phyloP scores from a whole-genome alignment of 2,888 invertebrate species.

The Chrysomela aeneicollis region DNA sequence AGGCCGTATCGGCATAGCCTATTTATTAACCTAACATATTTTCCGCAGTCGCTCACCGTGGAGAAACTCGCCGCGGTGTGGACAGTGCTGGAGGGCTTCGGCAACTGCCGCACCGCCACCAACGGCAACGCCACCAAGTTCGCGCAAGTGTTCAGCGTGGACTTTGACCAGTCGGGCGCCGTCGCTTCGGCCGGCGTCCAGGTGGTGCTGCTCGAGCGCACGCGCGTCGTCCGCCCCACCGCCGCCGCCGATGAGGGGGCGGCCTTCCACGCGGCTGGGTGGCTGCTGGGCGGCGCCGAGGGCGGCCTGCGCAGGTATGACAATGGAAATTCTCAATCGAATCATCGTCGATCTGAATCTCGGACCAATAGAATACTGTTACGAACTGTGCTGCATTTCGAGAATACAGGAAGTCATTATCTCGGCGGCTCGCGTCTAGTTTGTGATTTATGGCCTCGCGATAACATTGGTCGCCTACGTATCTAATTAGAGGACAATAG shows the following conservation, averaged over 20 bases:
- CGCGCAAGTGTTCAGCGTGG: slow-evolving; percentile 90
- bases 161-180: slow-evolving; percentile 93
- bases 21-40: too few relatives aligned
- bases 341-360: too few relatives aligned
- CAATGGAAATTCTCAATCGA: too few relatives aligned
- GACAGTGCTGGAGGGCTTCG: slow-evolving; percentile 88
- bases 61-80: slow-evolving; percentile 87
- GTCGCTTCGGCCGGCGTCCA: slow-evolving; percentile 91
- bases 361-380: too few relatives aligned
- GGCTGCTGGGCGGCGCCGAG: slow-evolving; percentile 82
- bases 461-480: too few relatives aligned
- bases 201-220: slow-evolving; percentile 81
- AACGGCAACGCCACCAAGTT: slow-evolving; percentile 90
- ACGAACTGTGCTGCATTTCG: too few relatives aligned
- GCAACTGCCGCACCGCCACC: slow-evolving; percentile 84
- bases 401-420: too few relatives aligned
- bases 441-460: too few relatives aligned
- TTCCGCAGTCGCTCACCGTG: slow-evolving; percentile 68
- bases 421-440: too few relatives aligned
- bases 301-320: too few relatives aligned
- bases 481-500: too few relatives aligned
- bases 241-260: slow-evolving; percentile 76
- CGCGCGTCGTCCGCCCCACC: slow-evolving; percentile 70
- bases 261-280: slow-evolving; percentile 72
- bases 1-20: too few relatives aligned